Conservation (phyloP, 2,113 vertebrate genomes). For the Synodontis membranacea region DNA sequence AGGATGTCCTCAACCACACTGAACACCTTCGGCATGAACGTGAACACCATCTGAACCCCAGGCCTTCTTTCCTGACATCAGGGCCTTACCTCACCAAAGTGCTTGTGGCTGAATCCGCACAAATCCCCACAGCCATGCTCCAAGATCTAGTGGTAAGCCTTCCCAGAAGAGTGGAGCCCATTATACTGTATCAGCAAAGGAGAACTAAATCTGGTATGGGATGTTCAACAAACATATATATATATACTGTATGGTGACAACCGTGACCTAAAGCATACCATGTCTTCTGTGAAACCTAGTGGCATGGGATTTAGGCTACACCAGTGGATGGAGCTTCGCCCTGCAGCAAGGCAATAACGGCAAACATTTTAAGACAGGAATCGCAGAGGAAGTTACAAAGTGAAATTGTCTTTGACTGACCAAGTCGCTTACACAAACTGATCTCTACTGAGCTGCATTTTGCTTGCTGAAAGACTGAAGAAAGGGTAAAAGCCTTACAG, state of each 20-base stretch:
- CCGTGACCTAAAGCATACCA: not conserved
- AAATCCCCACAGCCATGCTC: not conserved
- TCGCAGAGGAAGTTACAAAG: not conserved
- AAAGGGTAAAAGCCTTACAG: not conserved
- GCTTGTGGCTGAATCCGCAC: not conserved
- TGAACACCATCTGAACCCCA: not conserved
- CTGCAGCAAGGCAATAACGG: not conserved
- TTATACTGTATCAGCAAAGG: not conserved
- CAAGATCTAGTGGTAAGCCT: not conserved
- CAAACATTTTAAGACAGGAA: not conserved
- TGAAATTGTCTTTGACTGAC: not conserved
- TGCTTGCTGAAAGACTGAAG: not conserved
- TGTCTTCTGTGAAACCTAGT: not conserved
- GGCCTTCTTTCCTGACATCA: too few relatives aligned
- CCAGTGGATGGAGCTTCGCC: not conserved
- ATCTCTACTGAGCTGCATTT: not conserved
- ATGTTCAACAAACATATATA: not conserved
- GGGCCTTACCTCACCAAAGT: not conserved
- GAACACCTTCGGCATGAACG: not conserved
- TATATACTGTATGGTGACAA: not conserved
- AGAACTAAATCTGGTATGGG: not conserved
- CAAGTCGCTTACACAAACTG: not conserved
- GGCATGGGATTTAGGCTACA: not conserved
- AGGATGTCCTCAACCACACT: not conserved
- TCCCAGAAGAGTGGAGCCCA: not conserved